Conservation (phyloP, 1,140 invertebrate genomes). For the Anastatus disparis region DNA sequence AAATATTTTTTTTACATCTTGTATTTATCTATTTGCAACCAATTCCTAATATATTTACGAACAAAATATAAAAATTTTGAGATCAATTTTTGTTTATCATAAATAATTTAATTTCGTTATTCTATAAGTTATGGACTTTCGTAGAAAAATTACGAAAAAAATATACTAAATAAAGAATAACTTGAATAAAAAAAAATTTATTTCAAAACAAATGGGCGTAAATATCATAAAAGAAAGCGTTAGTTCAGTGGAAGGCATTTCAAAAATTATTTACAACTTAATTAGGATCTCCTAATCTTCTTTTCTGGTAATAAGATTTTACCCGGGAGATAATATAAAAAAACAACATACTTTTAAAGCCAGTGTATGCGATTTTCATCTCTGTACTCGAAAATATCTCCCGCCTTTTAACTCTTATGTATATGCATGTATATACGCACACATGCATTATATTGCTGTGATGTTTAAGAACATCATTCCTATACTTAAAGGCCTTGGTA, state of each 20-base stretch:
- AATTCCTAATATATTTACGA: too few relatives aligned
- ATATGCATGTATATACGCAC: not conserved
- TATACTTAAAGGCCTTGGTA: slow-evolving; percentile 1
- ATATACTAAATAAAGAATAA: too few relatives aligned
- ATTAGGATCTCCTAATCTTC: slow-evolving; percentile 22
- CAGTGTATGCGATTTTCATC: slow-evolving; percentile 26
- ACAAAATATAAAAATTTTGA: too few relatives aligned
- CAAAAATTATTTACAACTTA: slow-evolving; percentile 34
- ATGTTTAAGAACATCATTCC: too few relatives aligned
- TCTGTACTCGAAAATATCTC: slow-evolving; percentile 5
- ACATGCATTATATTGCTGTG: too few relatives aligned
- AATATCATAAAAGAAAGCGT: not conserved
- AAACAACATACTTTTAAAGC: not conserved
- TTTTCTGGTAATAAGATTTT: not conserved
- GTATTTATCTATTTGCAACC: too few relatives aligned
- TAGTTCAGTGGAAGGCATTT: not conserved
- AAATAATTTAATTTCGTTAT: too few relatives aligned
- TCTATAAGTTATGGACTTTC: too few relatives aligned
- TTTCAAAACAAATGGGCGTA: not conserved
- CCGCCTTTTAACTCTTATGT: not conserved
- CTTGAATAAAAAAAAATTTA: not conserved
- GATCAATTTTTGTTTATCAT: too few relatives aligned
- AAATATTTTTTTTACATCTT: too few relatives aligned
- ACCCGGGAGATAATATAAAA: slow-evolving; percentile 2
- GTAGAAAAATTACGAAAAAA: too few relatives aligned